These are phyloP conservation scores for Pampus argenteus DNA, from an alignment of 2,797 vertebrate species.

Conservation along the genomic window DNA sequence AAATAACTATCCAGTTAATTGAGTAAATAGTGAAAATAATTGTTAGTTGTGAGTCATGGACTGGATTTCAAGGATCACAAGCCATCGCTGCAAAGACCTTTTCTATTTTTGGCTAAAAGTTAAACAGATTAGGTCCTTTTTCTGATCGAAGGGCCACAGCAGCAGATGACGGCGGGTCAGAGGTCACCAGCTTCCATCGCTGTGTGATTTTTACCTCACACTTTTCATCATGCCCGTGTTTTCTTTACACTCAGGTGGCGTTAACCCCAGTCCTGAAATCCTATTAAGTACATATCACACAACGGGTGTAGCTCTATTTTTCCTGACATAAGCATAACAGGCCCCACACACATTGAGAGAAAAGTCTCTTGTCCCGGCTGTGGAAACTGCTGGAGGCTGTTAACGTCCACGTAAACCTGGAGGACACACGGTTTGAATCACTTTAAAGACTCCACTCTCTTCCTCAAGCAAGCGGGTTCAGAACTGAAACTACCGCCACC, in stretches of 20 bases:
- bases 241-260: conserved; percentile 48
- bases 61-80: background rate
- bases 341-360: conserved; percentile 16
- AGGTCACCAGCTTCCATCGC: conserved; percentile 15
- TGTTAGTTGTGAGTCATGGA: too few relatives aligned
- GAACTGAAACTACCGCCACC: conserved; percentile 17
- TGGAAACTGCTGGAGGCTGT: conserved; percentile 37
- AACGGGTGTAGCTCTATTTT: background rate
- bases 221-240: conserved; percentile 33
- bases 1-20: too few relatives aligned
- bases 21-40: too few relatives aligned
- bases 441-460: conserved; percentile 17
- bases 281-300: conserved; percentile 42
- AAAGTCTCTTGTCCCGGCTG: background rate
- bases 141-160: background rate
- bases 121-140: background rate
- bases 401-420: conserved; percentile 24
- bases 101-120: background rate
- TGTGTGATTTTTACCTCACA: conserved; percentile 1
- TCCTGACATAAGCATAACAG: background rate
- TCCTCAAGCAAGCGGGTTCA: conserved; percentile 18
- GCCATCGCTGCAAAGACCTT: background rate
- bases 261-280: conserved; percentile 18
- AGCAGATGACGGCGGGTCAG: conserved; percentile 19
- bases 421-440: conserved; percentile 28